Base-by-base conservation (phyloP, 2,888 invertebrate genomes). In the Yponomeuta cagnagella region DNA sequence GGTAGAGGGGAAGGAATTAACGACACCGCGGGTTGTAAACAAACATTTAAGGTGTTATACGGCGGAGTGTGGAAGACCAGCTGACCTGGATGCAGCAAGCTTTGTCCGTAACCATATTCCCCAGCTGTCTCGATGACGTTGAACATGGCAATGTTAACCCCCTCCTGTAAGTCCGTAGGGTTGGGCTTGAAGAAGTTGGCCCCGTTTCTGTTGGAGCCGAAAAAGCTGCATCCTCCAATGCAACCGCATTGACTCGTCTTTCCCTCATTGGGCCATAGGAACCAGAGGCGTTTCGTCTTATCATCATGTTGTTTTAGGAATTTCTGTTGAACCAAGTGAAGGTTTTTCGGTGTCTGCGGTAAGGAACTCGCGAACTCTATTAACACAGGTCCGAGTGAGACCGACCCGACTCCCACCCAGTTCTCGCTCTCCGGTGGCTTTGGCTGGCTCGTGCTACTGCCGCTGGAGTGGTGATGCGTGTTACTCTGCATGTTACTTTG, bases 71-170 rank as follows among this genome's bases (percentile, higher is more conserved):
- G 96, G 84, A 98, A 98, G 68, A 98, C 96, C 10, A 98, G 89
- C 83, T 97, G 95, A 48, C 96, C 95, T 72, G 96, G 94, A 81
- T 98, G 97, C 33, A 99, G 89, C 77, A 99, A 95, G 81, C 98
- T 98, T 87, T 99, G 98, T 0, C 98, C 98, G 82, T 97, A 99
- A 0, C 98, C 98, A 77, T 95, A 97, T 82, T 98, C 98, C 77
- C 95, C 95, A 2, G 95, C 95, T 33, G 94, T 95, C 79, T 97
- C 95, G 73, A 87, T 86, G 52, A 92, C 93, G 93, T 95, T 94
- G 78, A 96, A 96, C 75, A 95, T 94, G 2, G 97, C 97, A 72
- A 97, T 94, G 79, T 97, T 97, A 63, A 96, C 94, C 2, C 97
- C 97, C 77, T 97, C 97, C 72, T 94, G 94, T 64, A 96, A 89